Base-by-base conservation (phyloP, 2,888 invertebrate species). In the Notocelia uddmanniana region DNA sequence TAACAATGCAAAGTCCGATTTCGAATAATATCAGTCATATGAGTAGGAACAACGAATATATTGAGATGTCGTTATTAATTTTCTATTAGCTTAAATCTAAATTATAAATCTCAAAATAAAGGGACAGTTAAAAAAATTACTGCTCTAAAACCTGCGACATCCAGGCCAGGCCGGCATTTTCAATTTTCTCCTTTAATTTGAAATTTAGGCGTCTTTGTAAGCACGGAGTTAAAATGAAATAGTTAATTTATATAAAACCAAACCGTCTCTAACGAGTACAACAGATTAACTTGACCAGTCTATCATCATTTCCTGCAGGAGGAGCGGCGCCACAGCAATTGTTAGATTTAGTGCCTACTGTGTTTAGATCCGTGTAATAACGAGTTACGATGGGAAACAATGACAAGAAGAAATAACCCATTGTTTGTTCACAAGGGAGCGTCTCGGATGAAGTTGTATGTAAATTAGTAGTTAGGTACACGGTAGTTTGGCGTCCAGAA, bases 281-380 rank as follows among this genome's bases (percentile, higher is more conserved):
- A 57, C 18, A 31, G n/a, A 37, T 59, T 37, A 19, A 21, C 19
- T 19, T 37, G 37, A 37, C n/a, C 18, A 77, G 74, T 80, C 80
- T 80, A 63, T 79, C 76, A 54, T n/a, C 50, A 26, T 41, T 66
- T 26, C 55, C 55, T 18, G 13, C 67, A 75, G 76, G 74, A 74
- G 76, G 75, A 73, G 76, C 69, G 89, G 88, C 88, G 88, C 89
- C 88, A 84, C 77, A 77, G 80, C 80, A 78, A 81, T 85, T 82
- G 82, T 85, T 84, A 81, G 79, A 83, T 79, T 81, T 77, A 75
- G 55, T 41, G 21, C n/a, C 55, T 23, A 54, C 55, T 18, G 37
- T 10, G 21, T 54, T 55, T 34, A 52, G 19, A 13, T 50, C 55
- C 55, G 18, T 45, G 55, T 41, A 55, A 18, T 54, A 21, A 64